A percentile compares a stretch with the other conserved stretches of the same genome.
Conservation (phyloP, 2,113 vertebrate genomes). For the Chauna torquata region DNA sequence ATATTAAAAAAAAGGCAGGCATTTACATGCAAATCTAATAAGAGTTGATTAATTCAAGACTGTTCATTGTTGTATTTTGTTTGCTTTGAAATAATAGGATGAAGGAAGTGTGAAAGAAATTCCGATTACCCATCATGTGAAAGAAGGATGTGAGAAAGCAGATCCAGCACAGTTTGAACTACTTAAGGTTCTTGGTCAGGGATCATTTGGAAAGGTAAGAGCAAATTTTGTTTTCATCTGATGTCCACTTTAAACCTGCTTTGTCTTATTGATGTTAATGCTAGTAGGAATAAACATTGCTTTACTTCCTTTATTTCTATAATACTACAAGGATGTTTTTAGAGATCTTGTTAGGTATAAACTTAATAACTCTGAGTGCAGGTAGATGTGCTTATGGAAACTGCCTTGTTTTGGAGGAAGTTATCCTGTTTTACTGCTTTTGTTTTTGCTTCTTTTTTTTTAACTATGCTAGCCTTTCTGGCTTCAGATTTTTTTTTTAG, state of each 20-base stretch:
- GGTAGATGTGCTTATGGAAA: neutral
- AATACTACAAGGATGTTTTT: too few relatives aligned
- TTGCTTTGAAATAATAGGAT: constrained; percentile 78
- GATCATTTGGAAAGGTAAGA: constrained; percentile 95
- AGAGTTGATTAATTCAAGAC: neutral
- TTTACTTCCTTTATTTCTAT: neutral
- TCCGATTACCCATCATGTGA: constrained; percentile 94
- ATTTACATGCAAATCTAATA: neutral
- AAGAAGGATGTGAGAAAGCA: constrained; percentile 97
- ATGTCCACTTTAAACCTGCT: neutral
- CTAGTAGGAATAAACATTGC: neutral
- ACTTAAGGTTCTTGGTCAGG: constrained; percentile 96
- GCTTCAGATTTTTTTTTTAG: neutral
- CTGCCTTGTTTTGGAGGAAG: neutral
- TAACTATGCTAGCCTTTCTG: neutral
- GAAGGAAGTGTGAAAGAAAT: constrained; percentile 93
- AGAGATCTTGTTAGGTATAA: neutral
- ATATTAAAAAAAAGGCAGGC: neutral
- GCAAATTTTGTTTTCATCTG: neutral
- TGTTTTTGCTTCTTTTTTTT: neutral
- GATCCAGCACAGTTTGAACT: constrained; percentile 96
- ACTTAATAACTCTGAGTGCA: neutral
- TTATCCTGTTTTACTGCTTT: neutral
- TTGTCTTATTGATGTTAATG: neutral
- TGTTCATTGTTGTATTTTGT: constrained; percentile 2